These are phyloP conservation scores for Bruchidius siliquastri DNA, from an alignment of 2,888 invertebrate species.

Conservation along the genomic window DNA sequence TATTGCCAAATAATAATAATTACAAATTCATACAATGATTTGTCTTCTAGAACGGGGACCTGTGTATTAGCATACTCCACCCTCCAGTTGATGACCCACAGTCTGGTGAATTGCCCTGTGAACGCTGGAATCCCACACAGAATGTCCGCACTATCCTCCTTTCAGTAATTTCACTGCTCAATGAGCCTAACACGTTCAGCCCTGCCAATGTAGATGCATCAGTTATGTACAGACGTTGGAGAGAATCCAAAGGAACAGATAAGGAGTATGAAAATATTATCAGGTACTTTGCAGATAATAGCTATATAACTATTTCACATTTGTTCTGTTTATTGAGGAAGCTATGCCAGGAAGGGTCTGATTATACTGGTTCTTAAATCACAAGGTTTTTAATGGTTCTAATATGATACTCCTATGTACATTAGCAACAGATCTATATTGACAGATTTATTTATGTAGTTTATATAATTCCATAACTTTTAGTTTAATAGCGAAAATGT, in stretches of 20 bases:
- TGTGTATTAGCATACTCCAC: slow-evolving; percentile 98
- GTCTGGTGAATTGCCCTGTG: slow-evolving; percentile 97
- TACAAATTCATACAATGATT: too few relatives aligned
- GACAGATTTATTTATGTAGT: too few relatives aligned
- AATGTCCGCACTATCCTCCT: slow-evolving; percentile 97
- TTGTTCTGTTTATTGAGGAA: too few relatives aligned
- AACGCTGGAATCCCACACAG: slow-evolving; percentile 99
- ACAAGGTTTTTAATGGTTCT: too few relatives aligned
- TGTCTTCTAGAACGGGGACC: slow-evolving; percentile 84
- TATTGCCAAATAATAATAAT: too few relatives aligned
- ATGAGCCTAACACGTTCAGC: slow-evolving; percentile 99
- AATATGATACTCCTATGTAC: too few relatives aligned
- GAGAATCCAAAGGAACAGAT: slow-evolving; percentile 95
- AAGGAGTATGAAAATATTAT: slow-evolving; percentile 99
- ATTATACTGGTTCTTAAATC: too few relatives aligned
- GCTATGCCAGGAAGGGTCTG: too few relatives aligned
- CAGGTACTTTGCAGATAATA: slow-evolving; percentile 54
- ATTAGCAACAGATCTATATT: too few relatives aligned
- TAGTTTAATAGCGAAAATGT: too few relatives aligned
- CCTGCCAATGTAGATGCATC: slow-evolving; percentile 99
- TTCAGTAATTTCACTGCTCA: slow-evolving; percentile 96
- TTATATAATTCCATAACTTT: too few relatives aligned
- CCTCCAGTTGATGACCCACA: slow-evolving; percentile 99
- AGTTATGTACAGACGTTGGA: slow-evolving; percentile 98
- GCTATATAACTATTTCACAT: too few relatives aligned